Evolutionary conservation across 2,113 vertebrate species (phyloP), one percentile per base, ranked within the genome.

Genomic region (Apaloderma vittatum): DNA sequence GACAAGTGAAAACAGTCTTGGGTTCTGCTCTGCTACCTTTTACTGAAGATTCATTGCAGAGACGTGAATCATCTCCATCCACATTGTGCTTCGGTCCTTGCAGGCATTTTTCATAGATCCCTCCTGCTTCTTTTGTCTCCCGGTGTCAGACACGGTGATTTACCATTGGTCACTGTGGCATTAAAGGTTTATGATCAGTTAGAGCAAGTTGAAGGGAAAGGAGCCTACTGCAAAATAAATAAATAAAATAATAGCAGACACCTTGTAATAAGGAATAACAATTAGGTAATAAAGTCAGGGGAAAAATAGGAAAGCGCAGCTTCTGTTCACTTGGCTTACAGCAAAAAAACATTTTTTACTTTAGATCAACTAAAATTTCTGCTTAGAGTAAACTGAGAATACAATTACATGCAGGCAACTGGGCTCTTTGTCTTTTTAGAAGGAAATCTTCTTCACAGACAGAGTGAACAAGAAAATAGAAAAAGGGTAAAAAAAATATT

Each of bases 21-120:
- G 88, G 96, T 97, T 97, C 94, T 97, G 96, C 94, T 96, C 95
- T 88, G 91, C 84, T 96, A 86, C 94, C 76, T 97, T 94, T 97
- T 94, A 92, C 92, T 91, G 68, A 97, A 96, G 92, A 96, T 93
- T 93, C 90, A 87, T 87, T 96, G 88, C 81, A 93, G 80, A 97
- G 97, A 95, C 0, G 34, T 51, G 62, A 82, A 97, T 98, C 96
- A 96, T 71, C 87, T 91, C 78, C 73, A 79, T 86, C 83, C 71
- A 62, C 4, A 40, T 75, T 23, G 65, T 46, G 43, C 93, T 96
- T 92, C 16, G 48, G 43, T 89, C 74, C 82, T 96, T 67, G 65
- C 73, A 79, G 70, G 76, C 59, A 30, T 97, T 97, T 96, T 97
- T 94, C 94, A 96, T 87, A 94, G 91, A 82, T 90, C 88, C 30